Conservation (phyloP, 2,113 vertebrate species). For the Pachycephala philippinensis region DNA sequence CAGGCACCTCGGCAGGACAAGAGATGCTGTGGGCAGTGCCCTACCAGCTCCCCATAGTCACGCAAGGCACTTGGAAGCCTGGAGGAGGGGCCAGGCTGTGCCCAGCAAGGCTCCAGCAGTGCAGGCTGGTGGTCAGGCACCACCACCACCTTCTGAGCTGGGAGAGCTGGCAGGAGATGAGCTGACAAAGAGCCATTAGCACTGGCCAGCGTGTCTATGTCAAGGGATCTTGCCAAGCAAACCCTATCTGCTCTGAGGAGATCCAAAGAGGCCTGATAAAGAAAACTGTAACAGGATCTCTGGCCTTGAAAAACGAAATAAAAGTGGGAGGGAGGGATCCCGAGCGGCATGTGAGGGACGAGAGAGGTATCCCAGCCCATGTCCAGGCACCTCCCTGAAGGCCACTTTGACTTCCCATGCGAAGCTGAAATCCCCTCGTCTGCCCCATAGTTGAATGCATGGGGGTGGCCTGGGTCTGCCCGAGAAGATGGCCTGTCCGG, state of each 20-base stretch:
- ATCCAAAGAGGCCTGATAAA: background rate
- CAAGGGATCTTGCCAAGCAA: background rate
- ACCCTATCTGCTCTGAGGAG: background rate
- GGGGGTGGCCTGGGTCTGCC: background rate
- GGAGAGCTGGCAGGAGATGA: background rate
- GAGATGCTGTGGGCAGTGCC: background rate
- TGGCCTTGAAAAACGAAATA: background rate
- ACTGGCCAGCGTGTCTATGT: fast-evolving
- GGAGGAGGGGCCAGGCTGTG: background rate
- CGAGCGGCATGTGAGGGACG: background rate
- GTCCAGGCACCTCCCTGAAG: background rate
- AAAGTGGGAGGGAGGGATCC: background rate
- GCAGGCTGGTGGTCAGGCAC: background rate
- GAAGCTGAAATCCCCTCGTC: background rate
- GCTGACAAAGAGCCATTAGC: background rate
- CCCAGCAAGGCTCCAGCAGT: fast-evolving
- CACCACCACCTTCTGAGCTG: background rate
- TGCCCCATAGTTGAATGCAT: fast-evolving
- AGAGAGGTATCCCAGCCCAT: background rate
- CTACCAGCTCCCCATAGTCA: background rate
- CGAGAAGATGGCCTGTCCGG: fast-evolving
- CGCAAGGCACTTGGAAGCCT: background rate
- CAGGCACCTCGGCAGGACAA: background rate
- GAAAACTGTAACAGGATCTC: background rate
- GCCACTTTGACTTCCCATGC: background rate